Evolutionary conservation across 2,113 vertebrate species (phyloP).

Genomic region (Lampris incognitus): DNA sequence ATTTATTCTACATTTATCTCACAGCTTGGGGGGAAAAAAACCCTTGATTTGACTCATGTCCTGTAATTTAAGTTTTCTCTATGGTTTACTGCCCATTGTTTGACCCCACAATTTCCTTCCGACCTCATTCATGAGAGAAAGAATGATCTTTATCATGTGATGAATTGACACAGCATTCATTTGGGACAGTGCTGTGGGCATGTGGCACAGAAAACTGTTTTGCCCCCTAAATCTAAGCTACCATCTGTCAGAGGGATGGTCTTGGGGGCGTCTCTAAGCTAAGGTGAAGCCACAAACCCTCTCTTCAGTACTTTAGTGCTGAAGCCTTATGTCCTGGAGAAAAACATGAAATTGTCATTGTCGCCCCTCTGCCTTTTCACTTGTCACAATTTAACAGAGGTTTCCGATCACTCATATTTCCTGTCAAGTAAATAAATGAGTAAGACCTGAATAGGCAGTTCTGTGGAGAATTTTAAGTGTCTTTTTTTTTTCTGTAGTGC

Average conservation of each 20-base stretch:
- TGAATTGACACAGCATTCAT: conserved; percentile 53
- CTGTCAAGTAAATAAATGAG: not conserved
- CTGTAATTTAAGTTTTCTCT: conserved; percentile 39
- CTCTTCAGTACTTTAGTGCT: not conserved
- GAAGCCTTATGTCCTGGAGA: not conserved
- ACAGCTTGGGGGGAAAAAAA: conserved; percentile 14
- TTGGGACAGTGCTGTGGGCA: conserved; percentile 57
- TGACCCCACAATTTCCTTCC: conserved; percentile 25
- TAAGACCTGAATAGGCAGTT: not conserved
- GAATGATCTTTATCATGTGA: conserved; percentile 33
- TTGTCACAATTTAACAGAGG: not conserved
- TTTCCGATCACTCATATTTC: not conserved
- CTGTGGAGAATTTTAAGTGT: conserved; percentile 7
- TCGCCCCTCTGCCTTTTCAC: not conserved
- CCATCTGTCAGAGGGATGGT: conserved; percentile 56
- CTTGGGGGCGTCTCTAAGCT: conserved; percentile 17
- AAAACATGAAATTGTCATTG: not conserved
- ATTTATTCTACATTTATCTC: not conserved
- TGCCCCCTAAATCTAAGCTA: conserved; percentile 32
- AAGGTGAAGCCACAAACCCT: not conserved
- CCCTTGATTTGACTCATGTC: conserved; percentile 16
- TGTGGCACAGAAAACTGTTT: conserved; percentile 40
- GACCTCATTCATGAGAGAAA: conserved; percentile 9
- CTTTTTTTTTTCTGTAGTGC: not conserved
- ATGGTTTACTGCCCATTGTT: conserved; percentile 18